A percentile compares a stretch with the other conserved stretches of the same genome.
phyloP scores from a whole-genome alignment of 1,140 invertebrate genomes.

The Bradysia coprophila region DNA sequence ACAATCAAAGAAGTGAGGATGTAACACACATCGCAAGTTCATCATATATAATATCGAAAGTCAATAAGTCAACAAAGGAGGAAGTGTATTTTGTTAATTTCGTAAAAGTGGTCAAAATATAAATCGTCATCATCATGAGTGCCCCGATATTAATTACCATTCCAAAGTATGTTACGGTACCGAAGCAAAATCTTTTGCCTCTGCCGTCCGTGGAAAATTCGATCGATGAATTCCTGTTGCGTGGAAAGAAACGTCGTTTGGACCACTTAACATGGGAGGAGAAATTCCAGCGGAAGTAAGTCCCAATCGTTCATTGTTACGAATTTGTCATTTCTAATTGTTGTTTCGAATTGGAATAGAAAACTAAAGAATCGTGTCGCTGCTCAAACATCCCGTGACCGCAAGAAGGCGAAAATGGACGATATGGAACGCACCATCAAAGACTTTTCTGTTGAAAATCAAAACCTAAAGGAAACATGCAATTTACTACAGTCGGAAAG shows the following conservation, averaged over 20 bases:
- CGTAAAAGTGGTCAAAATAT: no score
- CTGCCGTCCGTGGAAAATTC: constrained; percentile 27
- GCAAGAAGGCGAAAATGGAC: constrained; percentile 86
- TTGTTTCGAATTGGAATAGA: constrained; percentile 26
- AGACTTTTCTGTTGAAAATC: constrained; percentile 40
- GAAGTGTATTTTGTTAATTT: no score
- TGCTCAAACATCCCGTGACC: constrained; percentile 91
- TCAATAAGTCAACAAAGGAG: no score
- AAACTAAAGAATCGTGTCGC: constrained; percentile 95
- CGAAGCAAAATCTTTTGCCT: constrained; percentile 27
- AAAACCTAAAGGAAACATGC: constrained; percentile 41
- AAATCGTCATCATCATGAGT: constrained; percentile 24
- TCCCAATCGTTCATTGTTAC: constrained; percentile 7
- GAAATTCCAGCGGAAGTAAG: constrained; percentile 66
- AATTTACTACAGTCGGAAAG: constrained; percentile 41
- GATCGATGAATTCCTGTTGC: constrained; percentile 21
- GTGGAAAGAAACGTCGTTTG: constrained; percentile 47
- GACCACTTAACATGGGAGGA: constrained; percentile 67
- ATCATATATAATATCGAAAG: no score
- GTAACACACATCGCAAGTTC: no score
- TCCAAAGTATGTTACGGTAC: constrained; percentile 21
- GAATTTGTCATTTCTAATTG: neutral
- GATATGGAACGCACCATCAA: constrained; percentile 62
- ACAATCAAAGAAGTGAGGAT: no score
- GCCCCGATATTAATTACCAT: constrained; percentile 29